These are phyloP conservation scores for Clarias fuscus DNA, from an alignment of 2,797 vertebrate genomes.

Conservation along the genomic window DNA sequence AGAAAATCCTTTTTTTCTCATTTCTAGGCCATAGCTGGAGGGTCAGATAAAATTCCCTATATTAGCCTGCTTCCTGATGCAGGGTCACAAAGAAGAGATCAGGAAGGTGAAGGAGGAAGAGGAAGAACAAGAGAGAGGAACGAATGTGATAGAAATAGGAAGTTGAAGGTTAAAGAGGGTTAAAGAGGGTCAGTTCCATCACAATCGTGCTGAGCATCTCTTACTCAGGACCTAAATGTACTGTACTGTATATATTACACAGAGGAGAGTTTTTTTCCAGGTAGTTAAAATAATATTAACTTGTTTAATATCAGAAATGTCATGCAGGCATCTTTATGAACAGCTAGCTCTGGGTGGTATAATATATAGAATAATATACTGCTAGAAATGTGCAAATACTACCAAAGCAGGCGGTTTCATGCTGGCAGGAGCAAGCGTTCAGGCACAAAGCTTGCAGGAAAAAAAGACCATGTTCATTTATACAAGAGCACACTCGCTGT, in stretches of 20 bases:
- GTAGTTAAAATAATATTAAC: neutral
- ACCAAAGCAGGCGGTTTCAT: neutral
- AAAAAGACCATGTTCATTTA: neutral
- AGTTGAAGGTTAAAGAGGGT: constrained; percentile 16
- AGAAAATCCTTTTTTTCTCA: constrained; percentile 71
- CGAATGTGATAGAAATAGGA: neutral
- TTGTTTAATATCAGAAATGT: neutral
- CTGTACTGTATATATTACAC: neutral
- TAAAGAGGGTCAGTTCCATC: constrained; percentile 17
- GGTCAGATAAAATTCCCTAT: constrained; percentile 65
- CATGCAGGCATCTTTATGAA: neutral
- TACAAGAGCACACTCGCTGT: neutral
- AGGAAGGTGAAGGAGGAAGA: constrained; percentile 14
- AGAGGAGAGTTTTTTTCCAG: neutral
- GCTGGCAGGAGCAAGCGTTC: neutral
- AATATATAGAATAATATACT: neutral
- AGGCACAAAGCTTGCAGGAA: neutral
- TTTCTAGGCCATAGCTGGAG: constrained; percentile 61
- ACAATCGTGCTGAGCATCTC: neutral
- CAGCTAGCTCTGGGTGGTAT: neutral
- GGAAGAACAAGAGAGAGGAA: neutral
- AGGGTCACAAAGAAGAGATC: constrained; percentile 33
- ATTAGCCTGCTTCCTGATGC: constrained; percentile 66
- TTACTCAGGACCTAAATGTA: neutral
- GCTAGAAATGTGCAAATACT: neutral